Conservation (phyloP, 2,113 vertebrate species). For the Sterrhoptilus dennistouni region DNA sequence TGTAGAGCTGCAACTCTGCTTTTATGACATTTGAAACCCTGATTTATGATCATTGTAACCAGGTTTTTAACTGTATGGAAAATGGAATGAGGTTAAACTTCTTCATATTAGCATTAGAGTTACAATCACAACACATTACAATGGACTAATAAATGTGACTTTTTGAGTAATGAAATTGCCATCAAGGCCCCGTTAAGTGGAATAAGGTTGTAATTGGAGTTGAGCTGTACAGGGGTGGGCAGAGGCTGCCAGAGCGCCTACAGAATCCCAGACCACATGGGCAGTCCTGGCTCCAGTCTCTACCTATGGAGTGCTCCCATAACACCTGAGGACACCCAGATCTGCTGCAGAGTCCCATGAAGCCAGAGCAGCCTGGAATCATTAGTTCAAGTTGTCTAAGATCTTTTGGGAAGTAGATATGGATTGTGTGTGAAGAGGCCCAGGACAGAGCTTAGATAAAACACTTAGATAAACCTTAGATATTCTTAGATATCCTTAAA, state of each 20-base stretch:
- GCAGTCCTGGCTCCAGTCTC: background rate
- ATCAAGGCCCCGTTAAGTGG: constrained; percentile 65
- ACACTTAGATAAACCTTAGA: background rate
- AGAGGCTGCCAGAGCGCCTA: background rate
- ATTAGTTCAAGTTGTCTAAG: background rate
- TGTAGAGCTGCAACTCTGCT: constrained; percentile 18
- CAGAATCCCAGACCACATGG: background rate
- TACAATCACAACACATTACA: constrained; percentile 70
- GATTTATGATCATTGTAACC: constrained; percentile 70
- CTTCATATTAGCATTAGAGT: constrained; percentile 68
- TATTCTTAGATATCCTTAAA: background rate
- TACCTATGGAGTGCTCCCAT: rapidly evolving
- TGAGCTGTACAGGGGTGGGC: background rate
- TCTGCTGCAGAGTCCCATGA: rapidly evolving
- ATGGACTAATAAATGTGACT: constrained; percentile 74
- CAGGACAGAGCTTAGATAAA: background rate
- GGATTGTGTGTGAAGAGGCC: background rate
- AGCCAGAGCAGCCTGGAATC: background rate
- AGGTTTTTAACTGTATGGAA: constrained; percentile 65
- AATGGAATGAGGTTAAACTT: constrained; percentile 74
- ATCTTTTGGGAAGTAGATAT: background rate
- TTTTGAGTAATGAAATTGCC: constrained; percentile 72
- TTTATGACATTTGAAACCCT: constrained; percentile 60
- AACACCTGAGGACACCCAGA: rapidly evolving
- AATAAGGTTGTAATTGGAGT: constrained; percentile 61